Evolutionary conservation across 2,797 vertebrate genomes (phyloP), one percentile per base, ranked within the genome.

Genomic region (Lacerta viridis): DNA sequence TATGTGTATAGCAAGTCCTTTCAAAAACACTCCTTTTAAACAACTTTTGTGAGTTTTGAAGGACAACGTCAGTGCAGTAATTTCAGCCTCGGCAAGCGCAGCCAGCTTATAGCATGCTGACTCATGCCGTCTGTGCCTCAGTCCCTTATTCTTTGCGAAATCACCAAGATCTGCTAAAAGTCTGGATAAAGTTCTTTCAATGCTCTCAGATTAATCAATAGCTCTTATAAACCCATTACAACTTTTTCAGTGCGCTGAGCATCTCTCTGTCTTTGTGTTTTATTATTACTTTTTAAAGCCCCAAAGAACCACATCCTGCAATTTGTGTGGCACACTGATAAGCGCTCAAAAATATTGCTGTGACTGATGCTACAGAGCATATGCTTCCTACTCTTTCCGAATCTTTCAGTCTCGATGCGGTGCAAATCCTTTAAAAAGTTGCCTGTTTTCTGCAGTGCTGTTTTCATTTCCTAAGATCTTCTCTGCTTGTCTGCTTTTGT

Each of bases 151-250:
- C 82, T 69, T 29, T 89, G 74, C 43, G 72, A 50, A 88, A 82
- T 91, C 33, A 85, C 86, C 90, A 87, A 90, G 91, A 91, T 79
- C 43, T 66, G 82, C 50, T 89, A 33, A 87, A 87, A 77, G 78
- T 86, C 86, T 41, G 66, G 89, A 91, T 85, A 68, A 92, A 55
- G 64, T 80, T 83, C 76, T 88, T 8, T 46, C 91, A 87, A 88
- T 80, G 84, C 85, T 84, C 74, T 94, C 89, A 85, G 74, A 91
- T 89, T 93, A 90, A 84, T 88, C 93, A 88, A 94, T 91, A 93
- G 92, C 88, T 80, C 89, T 95, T 91, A 43, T 85, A 92, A 94
- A 90, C 87, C 88, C 88, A 61, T 71, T 92, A 89, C 74, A 93
- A 78, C 29, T 87, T 92, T 92, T 93, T 89, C 92, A 41, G 8